Evolutionary conservation across 2,113 vertebrate genomes (phyloP), one percentile per base, ranked within the genome.

Genomic region (Dunckerocampus dactyliophorus): DNA sequence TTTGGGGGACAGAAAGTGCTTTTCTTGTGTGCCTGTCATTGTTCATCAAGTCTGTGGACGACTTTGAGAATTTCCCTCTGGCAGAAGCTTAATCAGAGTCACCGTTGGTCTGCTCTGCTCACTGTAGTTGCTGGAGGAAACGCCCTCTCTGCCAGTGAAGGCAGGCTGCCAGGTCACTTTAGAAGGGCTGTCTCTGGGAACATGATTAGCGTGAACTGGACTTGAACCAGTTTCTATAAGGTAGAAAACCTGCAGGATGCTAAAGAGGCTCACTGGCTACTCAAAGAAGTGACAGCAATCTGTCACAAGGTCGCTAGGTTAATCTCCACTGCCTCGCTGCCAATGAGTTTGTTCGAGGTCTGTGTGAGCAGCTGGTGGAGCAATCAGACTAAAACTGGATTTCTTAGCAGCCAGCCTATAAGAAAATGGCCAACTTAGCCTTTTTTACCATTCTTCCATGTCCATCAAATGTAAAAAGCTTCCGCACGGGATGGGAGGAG

Each of bases 321-420:
- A 83, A 82, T 87, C 83, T 74, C 74, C 72, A 63, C 53, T 74
- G 59, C 62, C 68, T 70, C 72, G 73, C 75, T 83, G 77, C 77
- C 65, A 69, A 19, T 51, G 56, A 63, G 75, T 52, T 87, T 87
- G 87, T 87, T 81, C 71, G 81, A 62, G 75, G 65, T 80, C 62
- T 54, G 58, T 39, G 50, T 55, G 71, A 83, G 85, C 88, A n/a
- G n/a, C n/a, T n/a, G n/a, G n/a, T n/a, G n/a, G n/a, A 89, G 88
- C 65, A 74, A 75, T 73, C 82, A 73, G 72, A 58, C 78, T 72
- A 61, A 82, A 82, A n/a, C n/a, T n/a, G n/a, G n/a, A n/a, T n/a
- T n/a, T n/a, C n/a, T n/a, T n/a, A 79, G 71, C 69, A 47, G 62
- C 6, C 4, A 37, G 34, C 9, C 34, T 9, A 37, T 37, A 37